These are phyloP conservation scores for Haliclona indistincta DNA, from an alignment of 37 sponge, comb jelly and placozoan genomes.

Conservation along the genomic window DNA sequence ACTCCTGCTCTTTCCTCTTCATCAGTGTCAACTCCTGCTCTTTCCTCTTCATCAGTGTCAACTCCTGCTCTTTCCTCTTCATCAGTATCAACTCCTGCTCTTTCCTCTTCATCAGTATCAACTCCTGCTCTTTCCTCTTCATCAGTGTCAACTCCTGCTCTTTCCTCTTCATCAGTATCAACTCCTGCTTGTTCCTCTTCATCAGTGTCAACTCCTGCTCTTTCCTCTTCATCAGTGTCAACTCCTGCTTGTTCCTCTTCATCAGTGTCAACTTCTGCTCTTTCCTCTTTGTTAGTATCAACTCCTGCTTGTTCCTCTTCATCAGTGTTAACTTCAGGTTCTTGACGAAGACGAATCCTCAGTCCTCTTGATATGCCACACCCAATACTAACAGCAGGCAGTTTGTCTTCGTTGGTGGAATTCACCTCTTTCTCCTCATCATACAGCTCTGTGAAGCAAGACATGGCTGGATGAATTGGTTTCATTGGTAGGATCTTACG, in stretches of 20 bases:
- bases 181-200: too few relatives aligned
- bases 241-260: neutral
- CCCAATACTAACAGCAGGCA: too few relatives aligned
- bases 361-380: neutral
- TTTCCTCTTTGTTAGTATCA: neutral
- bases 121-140: too few relatives aligned
- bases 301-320: neutral
- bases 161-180: neutral
- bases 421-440: neutral
- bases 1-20: neutral
- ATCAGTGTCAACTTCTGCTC: neutral
- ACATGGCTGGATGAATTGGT: neutral
- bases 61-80: neutral
- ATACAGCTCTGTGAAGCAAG: neutral
- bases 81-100: neutral
- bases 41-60: neutral
- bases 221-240: too few relatives aligned
- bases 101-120: neutral
- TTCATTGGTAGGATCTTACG: neutral
- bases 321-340: neutral
- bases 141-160: neutral
- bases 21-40: neutral
- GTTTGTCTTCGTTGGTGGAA: neutral
- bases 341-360: neutral
- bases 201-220: too few relatives aligned